Percentiles rank a stretch among this genome's conserved stretches.
Evolutionary conservation across 2,113 vertebrate genomes (phyloP).

Genomic region (Ameiurus melas): DNA sequence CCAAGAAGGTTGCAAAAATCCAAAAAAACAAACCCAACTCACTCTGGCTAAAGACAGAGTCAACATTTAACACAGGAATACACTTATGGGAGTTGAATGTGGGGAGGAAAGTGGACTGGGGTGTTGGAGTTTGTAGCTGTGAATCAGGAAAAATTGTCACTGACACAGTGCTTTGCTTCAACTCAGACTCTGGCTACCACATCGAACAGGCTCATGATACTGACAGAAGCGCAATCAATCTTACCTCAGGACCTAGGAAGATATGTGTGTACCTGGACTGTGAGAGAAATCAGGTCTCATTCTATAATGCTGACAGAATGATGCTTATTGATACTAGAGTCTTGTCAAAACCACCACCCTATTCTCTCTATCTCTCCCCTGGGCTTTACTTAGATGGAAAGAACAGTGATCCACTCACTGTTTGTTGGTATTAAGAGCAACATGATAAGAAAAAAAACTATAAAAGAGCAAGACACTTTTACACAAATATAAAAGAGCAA

Average conservation of each 20-base stretch:
- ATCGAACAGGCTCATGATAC: background rate
- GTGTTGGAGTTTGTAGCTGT: slow-evolving; percentile 53
- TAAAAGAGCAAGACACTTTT: background rate
- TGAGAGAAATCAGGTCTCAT: slow-evolving; percentile 43
- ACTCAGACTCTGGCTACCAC: slow-evolving; percentile 29
- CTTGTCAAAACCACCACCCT: slow-evolving; percentile 3
- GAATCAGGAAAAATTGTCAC: background rate
- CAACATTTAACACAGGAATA: slow-evolving; percentile 44
- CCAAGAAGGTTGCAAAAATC: background rate
- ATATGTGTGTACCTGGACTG: slow-evolving; percentile 58
- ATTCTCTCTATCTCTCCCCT: slow-evolving; percentile 24
- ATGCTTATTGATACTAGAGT: slow-evolving; percentile 37
- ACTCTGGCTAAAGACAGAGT: slow-evolving; percentile 11
- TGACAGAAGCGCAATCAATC: background rate
- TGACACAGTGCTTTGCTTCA: slow-evolving; percentile 34
- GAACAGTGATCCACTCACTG: slow-evolving; percentile 15
- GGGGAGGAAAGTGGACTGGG: slow-evolving; percentile 57
- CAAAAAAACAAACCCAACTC: background rate
- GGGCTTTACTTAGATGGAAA: slow-evolving; percentile 32
- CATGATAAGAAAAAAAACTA: background rate
- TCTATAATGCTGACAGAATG: slow-evolving; percentile 63
- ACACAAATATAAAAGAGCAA: background rate
- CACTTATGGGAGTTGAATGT: slow-evolving; percentile 62
- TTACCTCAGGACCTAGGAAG: slow-evolving; percentile 34
- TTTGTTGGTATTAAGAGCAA: slow-evolving; percentile 27